A percentile compares a stretch with the other conserved stretches of the same genome.
Evolutionary conservation across 2,888 invertebrate species (phyloP).

Genomic region (Protonemura montana): DNA sequence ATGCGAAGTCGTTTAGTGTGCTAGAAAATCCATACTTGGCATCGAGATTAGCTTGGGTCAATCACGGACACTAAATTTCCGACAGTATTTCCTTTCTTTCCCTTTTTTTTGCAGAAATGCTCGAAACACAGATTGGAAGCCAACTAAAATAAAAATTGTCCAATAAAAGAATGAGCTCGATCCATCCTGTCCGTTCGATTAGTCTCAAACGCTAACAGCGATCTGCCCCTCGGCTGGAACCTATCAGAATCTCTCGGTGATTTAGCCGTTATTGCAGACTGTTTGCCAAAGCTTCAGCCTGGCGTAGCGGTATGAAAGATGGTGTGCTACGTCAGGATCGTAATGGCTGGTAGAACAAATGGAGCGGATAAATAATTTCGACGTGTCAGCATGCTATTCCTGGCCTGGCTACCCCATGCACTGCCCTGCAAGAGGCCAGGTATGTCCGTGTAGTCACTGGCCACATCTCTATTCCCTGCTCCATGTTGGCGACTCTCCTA

Average conservation of each 20-base stretch:
- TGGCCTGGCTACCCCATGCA: slow-evolving; percentile 15
- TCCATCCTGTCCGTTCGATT: neutral
- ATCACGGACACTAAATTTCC: neutral
- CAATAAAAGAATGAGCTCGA: neutral
- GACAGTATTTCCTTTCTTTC: too few species aligned
- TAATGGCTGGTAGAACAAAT: slow-evolving; percentile 39
- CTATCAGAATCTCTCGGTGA: neutral
- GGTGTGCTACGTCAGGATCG: neutral
- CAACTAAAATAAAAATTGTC: neutral
- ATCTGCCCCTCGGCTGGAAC: neutral
- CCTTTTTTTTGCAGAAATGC: neutral
- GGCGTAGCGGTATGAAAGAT: slow-evolving; percentile 8
- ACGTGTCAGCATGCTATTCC: slow-evolving; percentile 32
- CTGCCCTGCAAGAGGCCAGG: slow-evolving; percentile 23
- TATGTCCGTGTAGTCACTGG: slow-evolving; percentile 22
- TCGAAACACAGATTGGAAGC: slow-evolving; percentile 7
- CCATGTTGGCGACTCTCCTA: neutral
- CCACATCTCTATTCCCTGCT: slow-evolving; percentile 25
- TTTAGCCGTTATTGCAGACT: slow-evolving; percentile 20
- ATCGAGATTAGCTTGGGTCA: neutral
- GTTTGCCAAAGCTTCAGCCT: neutral
- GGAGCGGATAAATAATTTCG: slow-evolving; percentile 40
- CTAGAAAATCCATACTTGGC: neutral
- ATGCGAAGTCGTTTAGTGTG: neutral
- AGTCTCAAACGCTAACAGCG: neutral